Evolutionary conservation across 2,888 invertebrate genomes (phyloP), one percentile per base, ranked within the genome.

Genomic region (Choristoneura rosaceana): DNA sequence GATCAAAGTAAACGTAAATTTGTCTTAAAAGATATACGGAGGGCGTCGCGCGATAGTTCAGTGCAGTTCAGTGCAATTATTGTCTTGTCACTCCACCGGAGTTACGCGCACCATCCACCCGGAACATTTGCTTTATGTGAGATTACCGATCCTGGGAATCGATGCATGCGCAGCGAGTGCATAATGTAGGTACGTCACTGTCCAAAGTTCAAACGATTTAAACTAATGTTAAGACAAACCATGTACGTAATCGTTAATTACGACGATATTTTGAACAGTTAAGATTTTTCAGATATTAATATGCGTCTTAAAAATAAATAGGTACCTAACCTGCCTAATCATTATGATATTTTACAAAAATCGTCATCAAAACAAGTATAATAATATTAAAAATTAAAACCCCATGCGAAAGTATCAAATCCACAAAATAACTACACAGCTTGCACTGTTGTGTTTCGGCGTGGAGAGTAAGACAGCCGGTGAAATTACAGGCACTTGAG

Each of bases 21-120:
- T 90, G 91, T 91, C 90, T 78, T 67, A 65, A 69, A 76, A 86
- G 87, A 89, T 87, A 85, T 88, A 89, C 82, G 84, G 80, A 80
- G 83, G 84, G 86, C 84, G 83, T 84, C 80, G 82, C 80, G 77
- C 79, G 84, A 84, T 80, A 84, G 87, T 84, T 83, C 83, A 82
- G 55, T 10, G 17, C 55, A 55, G 55, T 55, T 55, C 55, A 55
- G 81, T 82, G 86, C 91, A 91, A 91, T 90, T 90, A 92, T 92
- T 91, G 91, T 92, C 90, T 90, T 91, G 91, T 92, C 92, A 90
- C 87, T 91, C 90, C 76, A 77, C 78, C 71, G 79, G 85, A 92
- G 91, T 91, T 91, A 92, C 90, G 90, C 81, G 87, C 82, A 81
- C 83, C 80, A 82, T 87, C 85, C 81, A 82, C 81, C 79, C 79